phyloP scores from a whole-genome alignment of 2,797 vertebrate species.

The Ataeniobius toweri region DNA sequence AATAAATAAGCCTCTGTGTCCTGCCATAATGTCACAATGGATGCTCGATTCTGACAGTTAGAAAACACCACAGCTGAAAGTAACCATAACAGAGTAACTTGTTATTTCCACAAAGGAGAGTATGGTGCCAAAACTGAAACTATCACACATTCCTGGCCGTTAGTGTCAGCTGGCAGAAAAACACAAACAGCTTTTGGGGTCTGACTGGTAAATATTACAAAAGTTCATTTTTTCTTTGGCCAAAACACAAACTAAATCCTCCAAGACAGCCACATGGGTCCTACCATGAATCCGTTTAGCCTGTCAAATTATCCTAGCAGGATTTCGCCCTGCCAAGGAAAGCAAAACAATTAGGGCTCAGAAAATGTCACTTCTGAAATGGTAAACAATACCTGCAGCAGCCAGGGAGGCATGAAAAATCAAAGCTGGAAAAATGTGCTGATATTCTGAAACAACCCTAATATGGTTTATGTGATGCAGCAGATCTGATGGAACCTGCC shows the following conservation, averaged over 20 bases:
- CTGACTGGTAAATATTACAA: slow-evolving; percentile 37
- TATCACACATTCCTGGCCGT: slow-evolving; percentile 25
- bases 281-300: slow-evolving; percentile 23
- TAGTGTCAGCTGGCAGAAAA: slow-evolving; percentile 31
- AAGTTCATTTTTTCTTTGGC: slow-evolving; percentile 27
- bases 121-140: slow-evolving; percentile 7
- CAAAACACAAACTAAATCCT: slow-evolving; percentile 23
- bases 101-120: not conserved
- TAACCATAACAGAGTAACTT: slow-evolving; percentile 10
- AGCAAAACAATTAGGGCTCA: slow-evolving; percentile 28
- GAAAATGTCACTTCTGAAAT: slow-evolving; percentile 30
- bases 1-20: not conserved
- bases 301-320: slow-evolving; percentile 40
- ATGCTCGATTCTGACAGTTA: not conserved
- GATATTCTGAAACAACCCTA: slow-evolving; percentile 9
- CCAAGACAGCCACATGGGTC: slow-evolving; percentile 20
- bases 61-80: not conserved
- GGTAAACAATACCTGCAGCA: slow-evolving; percentile 31
- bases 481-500: not conserved
- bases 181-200: slow-evolving; percentile 28
- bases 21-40: not conserved
- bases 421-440: not conserved
- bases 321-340: slow-evolving; percentile 34
- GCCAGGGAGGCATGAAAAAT: not conserved
- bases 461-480: slow-evolving; percentile 1